A percentile compares a stretch with the other conserved stretches of the same genome.
Evolutionary conservation across 2,113 vertebrate species (phyloP).

Genomic region (Cryptotis parvus): DNA sequence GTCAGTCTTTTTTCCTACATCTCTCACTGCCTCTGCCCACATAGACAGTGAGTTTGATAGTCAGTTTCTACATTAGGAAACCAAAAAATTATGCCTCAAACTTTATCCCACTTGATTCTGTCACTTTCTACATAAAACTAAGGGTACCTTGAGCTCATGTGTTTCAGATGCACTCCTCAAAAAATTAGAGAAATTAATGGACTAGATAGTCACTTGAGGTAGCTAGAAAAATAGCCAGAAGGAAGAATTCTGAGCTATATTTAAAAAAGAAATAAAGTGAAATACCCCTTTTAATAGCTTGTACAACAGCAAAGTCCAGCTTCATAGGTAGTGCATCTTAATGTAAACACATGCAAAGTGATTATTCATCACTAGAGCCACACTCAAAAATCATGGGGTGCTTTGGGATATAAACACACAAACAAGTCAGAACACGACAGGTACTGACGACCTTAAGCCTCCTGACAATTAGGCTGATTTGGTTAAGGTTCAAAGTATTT

Average conservation of each 20-base stretch:
- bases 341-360: not conserved
- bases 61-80: constrained; percentile 7
- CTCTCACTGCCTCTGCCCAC: not conserved
- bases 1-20: not conserved
- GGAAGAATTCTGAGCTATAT: not conserved
- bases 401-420: not conserved
- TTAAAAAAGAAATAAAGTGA: not conserved
- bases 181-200: not conserved
- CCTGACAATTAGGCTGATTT: not conserved
- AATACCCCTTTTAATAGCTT: not conserved
- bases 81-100: not conserved
- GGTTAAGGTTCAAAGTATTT: not conserved
- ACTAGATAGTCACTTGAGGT: not conserved
- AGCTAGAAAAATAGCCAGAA: not conserved
- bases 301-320: not conserved
- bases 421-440: not conserved
- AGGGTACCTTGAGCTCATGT: not conserved
- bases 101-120: not conserved
- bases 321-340: not conserved
- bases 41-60: not conserved
- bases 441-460: not conserved
- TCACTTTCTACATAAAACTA: constrained; percentile 8
- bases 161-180: not conserved
- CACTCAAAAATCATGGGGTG: not conserved
- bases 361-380: not conserved